Conservation (phyloP, 2,888 invertebrate species). For the Drosophila lutescens region DNA sequence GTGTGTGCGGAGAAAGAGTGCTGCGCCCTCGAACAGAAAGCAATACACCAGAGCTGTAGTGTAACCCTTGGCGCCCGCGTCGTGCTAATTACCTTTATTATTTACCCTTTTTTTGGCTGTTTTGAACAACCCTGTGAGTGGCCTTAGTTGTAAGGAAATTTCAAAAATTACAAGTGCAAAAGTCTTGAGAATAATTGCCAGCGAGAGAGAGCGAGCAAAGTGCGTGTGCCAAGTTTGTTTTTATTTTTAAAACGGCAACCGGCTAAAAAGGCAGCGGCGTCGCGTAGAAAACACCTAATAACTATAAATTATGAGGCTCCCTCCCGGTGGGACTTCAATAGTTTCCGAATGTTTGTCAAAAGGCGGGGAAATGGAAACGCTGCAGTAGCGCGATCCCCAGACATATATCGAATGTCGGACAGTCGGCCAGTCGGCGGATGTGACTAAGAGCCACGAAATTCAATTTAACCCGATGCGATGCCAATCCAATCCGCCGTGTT, state of each 20-base stretch:
- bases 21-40: not conserved
- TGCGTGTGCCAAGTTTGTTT: slow-evolving; percentile 45
- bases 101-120: slow-evolving; percentile 11
- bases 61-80: slow-evolving; percentile 13
- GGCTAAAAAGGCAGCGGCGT: slow-evolving; percentile 23
- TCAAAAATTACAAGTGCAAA: not conserved
- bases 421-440: slow-evolving; percentile 22
- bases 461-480: slow-evolving; percentile 29
- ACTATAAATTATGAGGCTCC: slow-evolving; percentile 37
- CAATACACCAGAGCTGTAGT: not conserved
- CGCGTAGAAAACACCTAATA: slow-evolving; percentile 30
- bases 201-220: slow-evolving; percentile 18
- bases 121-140: slow-evolving; percentile 23
- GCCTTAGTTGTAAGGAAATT: not conserved
- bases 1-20: slow-evolving; percentile 1
- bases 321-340: slow-evolving; percentile 24
- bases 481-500: slow-evolving; percentile 15
- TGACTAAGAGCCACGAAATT: slow-evolving; percentile 31
- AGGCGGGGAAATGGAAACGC: not conserved
- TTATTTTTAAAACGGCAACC: slow-evolving; percentile 42
- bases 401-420: slow-evolving; percentile 7
- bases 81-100: slow-evolving; percentile 14
- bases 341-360: slow-evolving; percentile 17
- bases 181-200: not conserved
- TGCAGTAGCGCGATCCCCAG: slow-evolving; percentile 1